Evolutionary conservation across 1,140 invertebrate species (phyloP).

Genomic region (Metaphire vulgaris): DNA sequence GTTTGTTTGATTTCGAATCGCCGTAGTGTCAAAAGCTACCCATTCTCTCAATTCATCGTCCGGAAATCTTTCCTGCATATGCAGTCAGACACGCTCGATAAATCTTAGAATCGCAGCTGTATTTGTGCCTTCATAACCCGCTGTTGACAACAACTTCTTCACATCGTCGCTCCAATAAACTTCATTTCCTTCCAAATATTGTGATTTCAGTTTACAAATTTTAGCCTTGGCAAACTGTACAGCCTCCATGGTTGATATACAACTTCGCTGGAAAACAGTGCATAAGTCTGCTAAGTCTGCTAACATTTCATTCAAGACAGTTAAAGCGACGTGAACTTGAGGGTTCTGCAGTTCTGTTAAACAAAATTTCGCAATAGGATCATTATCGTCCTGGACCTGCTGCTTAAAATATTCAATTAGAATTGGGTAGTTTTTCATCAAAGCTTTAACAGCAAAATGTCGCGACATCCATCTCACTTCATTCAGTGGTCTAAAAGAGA

Average conservation of each 20-base stretch:
- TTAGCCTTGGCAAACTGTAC: slow-evolving; percentile 14
- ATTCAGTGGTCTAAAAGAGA: no score
- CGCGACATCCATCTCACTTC: slow-evolving; percentile 3
- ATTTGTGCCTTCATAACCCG: slow-evolving; percentile 12
- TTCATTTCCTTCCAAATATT: slow-evolving; percentile 15
- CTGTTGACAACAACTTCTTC: background rate
- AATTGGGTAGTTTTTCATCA: background rate
- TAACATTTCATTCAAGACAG: slow-evolving; percentile 6
- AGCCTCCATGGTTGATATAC: slow-evolving; percentile 16
- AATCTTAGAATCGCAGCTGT: background rate
- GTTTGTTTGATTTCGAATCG: background rate
- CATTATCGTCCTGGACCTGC: background rate
- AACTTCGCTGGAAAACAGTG: slow-evolving; percentile 1
- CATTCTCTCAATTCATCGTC: slow-evolving; percentile 14
- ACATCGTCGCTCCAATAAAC: slow-evolving; percentile 1
- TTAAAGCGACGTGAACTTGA: slow-evolving; percentile 7
- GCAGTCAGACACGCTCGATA: slow-evolving; percentile 5
- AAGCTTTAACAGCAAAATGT: background rate
- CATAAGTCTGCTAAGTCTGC: slow-evolving; percentile 10
- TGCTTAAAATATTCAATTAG: background rate
- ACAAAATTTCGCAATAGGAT: background rate
- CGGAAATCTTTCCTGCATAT: slow-evolving; percentile 9
- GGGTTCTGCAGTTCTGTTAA: slow-evolving; percentile 11
- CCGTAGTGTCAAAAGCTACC: no score
- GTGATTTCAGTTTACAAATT: slow-evolving; percentile 10